Percentiles rank a stretch among this genome's conserved stretches.
phyloP scores from a whole-genome alignment of 1,140 invertebrate genomes.

The Drosophila trapezifrons region DNA sequence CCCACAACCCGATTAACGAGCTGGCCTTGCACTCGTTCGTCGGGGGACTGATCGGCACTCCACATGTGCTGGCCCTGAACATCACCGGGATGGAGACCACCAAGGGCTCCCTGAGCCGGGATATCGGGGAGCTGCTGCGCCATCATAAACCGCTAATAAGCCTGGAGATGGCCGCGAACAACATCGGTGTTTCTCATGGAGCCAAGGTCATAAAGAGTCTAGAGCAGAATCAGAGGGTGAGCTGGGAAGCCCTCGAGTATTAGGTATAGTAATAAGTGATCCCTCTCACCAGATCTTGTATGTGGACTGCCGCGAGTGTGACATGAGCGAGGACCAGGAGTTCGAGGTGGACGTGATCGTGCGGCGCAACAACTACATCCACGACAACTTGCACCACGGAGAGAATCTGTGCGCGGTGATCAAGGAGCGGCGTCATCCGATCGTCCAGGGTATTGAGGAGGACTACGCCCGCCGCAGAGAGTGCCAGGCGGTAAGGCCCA shows the following conservation, averaged over 20 bases:
- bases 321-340: constrained; percentile 44
- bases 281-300: constrained; percentile 5
- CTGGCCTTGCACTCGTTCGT: constrained; percentile 23
- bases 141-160: constrained; percentile 29
- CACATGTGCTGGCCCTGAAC: constrained; percentile 39
- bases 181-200: constrained; percentile 11
- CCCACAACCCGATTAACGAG: constrained; percentile 44
- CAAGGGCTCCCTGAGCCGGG: not conserved
- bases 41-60: constrained; percentile 16
- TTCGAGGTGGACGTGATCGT: constrained; percentile 65
- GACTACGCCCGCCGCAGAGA: not conserved
- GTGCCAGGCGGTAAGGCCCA: constrained; percentile 9
- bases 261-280: not conserved
- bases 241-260: not conserved
- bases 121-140: constrained; percentile 31
- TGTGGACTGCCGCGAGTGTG: constrained; percentile 63
- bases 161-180: constrained; percentile 53
- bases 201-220: constrained; percentile 29
- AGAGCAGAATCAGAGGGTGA: constrained; percentile 26
- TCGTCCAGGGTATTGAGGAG: constrained; percentile 29
- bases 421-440: constrained; percentile 33
- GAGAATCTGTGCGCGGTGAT: constrained; percentile 21
- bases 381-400: constrained; percentile 17
- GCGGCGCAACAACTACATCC: constrained; percentile 58
- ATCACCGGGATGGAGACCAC: constrained; percentile 20